phyloP scores from a whole-genome alignment of 92 coral and sea anemone species.

The Porites rus region DNA sequence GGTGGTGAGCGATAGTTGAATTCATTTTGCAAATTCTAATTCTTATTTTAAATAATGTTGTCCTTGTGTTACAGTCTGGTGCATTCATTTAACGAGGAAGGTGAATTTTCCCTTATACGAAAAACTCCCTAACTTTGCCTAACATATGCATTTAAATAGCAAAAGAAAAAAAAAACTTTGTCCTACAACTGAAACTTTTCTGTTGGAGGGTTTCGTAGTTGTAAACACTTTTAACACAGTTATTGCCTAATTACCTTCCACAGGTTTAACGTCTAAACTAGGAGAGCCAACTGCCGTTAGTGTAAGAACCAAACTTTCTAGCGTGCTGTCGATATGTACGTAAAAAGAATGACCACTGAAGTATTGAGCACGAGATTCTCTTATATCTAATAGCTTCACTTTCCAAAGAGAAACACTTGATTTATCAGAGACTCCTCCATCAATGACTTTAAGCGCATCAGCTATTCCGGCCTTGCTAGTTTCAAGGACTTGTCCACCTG shows the following conservation, averaged over 20 bases:
- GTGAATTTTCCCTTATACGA: no score
- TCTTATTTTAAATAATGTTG: no score
- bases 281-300: conserved; percentile 34
- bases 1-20: no score
- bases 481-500: conserved; percentile 72
- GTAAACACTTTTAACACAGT: no score
- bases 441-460: conserved; percentile 46
- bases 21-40: no score
- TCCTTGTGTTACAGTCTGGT: no score
- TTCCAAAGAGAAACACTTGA: conserved; percentile 32
- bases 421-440: conserved; percentile 25
- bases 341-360: conserved; percentile 4
- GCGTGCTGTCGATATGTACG: conserved; percentile 50
- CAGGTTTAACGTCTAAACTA: background rate
- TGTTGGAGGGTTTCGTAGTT: no score
- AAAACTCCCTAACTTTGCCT: no score
- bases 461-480: conserved; percentile 41
- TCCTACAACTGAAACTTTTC: no score
- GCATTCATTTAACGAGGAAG: no score
- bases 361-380: conserved; percentile 10
- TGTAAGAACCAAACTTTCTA: conserved; percentile 36
- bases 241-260: conserved; percentile 27
- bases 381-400: conserved; percentile 42
- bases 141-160: no score
- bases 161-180: no score